phyloP scores from a whole-genome alignment of 1,140 invertebrate genomes.

The Scaptomyza pallida region DNA sequence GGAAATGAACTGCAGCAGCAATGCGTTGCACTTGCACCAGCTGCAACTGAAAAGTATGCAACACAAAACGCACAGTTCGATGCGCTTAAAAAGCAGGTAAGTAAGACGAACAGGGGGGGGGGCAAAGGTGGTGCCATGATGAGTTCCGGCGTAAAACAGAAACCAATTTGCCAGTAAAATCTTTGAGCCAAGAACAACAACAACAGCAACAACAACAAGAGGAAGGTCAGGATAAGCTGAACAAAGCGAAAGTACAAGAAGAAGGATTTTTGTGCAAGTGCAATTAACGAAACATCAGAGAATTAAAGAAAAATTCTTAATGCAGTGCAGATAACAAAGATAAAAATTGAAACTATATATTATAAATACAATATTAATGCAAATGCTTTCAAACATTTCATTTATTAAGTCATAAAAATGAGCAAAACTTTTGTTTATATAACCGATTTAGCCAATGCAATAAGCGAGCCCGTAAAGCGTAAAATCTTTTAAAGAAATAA shows the following conservation, averaged over 20 bases:
- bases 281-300: slow-evolving; percentile 37
- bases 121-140: slow-evolving; percentile 28
- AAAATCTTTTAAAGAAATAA: slow-evolving; percentile 52
- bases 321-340: not conserved
- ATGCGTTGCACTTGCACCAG: slow-evolving; percentile 22
- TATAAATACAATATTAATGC: too few relatives aligned
- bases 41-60: slow-evolving; percentile 52
- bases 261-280: slow-evolving; percentile 31
- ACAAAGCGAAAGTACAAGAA: not conserved
- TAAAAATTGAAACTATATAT: too few relatives aligned
- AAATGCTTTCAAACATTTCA: too few relatives aligned
- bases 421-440: slow-evolving; percentile 36
- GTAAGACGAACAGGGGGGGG: slow-evolving; percentile 18
- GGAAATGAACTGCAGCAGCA: slow-evolving; percentile 63
- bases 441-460: slow-evolving; percentile 71
- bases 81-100: slow-evolving; percentile 13
- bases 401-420: too few relatives aligned
- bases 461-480: slow-evolving; percentile 74
- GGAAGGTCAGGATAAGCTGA: slow-evolving; percentile 38
- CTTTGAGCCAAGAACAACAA: slow-evolving; percentile 57
- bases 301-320: too few relatives aligned
- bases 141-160: slow-evolving; percentile 63
- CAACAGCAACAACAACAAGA: slow-evolving; percentile 21
- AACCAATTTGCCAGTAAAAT: slow-evolving; percentile 67
- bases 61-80: slow-evolving; percentile 42